phyloP scores from a whole-genome alignment of 2,888 invertebrate species.

The Calliphora vomitoria region DNA sequence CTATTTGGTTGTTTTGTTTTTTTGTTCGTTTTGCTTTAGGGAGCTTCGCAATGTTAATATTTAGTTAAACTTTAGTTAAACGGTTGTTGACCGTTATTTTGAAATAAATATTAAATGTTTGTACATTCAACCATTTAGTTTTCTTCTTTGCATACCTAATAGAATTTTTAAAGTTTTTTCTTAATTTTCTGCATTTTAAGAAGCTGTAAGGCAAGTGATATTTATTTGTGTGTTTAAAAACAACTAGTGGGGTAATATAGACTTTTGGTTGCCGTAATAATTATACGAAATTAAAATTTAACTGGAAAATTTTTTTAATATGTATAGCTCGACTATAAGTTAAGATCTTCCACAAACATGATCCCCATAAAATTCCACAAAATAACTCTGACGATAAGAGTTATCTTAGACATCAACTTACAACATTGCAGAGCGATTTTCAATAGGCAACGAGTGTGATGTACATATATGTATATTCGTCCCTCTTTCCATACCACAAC shows the following conservation, averaged over 20 bases:
- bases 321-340: no score
- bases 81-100: constrained; percentile 74
- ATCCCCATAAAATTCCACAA: no score
- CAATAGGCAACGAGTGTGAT: no score
- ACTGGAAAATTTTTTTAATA: no score
- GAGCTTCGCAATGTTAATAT: constrained; percentile 45
- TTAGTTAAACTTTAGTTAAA: constrained; percentile 67
- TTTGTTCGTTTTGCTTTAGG: constrained; percentile 49
- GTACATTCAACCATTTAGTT: constrained; percentile 57
- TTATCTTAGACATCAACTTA: no score
- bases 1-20: constrained; percentile 36
- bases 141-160: constrained; percentile 61
- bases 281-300: no score
- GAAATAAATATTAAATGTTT: constrained; percentile 65
- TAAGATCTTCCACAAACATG: no score
- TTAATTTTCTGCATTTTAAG: constrained; percentile 22
- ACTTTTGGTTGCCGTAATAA: constrained; percentile 3
- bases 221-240: background rate
- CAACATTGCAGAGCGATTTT: no score
- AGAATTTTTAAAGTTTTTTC: constrained; percentile 15
- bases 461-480: no score
- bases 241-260: background rate
- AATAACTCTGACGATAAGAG: no score
- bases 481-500: no score
- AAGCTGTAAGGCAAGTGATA: constrained; percentile 44